Evolutionary conservation across 2,797 vertebrate species (phyloP), one percentile per base, ranked within the genome.

Genomic region (Meda fulgida): DNA sequence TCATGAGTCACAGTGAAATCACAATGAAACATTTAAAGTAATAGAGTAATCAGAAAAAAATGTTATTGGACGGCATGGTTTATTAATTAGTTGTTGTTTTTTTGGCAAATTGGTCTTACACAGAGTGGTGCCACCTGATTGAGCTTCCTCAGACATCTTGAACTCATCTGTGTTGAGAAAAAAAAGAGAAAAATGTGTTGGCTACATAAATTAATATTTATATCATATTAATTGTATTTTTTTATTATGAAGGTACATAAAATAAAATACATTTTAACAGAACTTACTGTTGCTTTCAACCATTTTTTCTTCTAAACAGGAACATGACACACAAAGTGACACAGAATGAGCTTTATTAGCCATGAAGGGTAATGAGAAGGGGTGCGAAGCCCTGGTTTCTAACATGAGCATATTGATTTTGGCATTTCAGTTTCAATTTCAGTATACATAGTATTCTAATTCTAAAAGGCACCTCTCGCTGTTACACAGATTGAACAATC

Each of bases 91-190:
- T n/a, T 11, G 9, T 23, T 9, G 1, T n/a, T 60, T 4, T 40
- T n/a, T 18, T 0, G 0, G 9, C 23, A n/a, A 69, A 6, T n/a
- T 21, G 18, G 65, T 21, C 3, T 43, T 0, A 43, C 67, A 70
- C 3, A 0, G 36, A n/a, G 43, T 13, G 36, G 21, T 40, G 67
- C 3, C 3, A 38, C 11, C 1, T 0, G 63, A 70, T 53, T 79
- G 1, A 69, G 9, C 0, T 13, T 1, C 38, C 38, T 40, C 67
- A 34, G 14, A 9, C 7, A 83, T 43, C 48, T 26, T 23, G 75
- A 83, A 75, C 3, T 75, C 55, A 75, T 48, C 81, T 75, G 29
- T 76, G 34, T 69, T 23, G 13, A 16, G 46, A 29, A 46, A n/a
- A n/a, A 51, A 67, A 38, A 76, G 36, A 71, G 7, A 26, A 43